A percentile compares a stretch with the other conserved stretches of the same genome.
Conservation (phyloP, 2,888 invertebrate genomes). For the Osedax frankpressi region DNA sequence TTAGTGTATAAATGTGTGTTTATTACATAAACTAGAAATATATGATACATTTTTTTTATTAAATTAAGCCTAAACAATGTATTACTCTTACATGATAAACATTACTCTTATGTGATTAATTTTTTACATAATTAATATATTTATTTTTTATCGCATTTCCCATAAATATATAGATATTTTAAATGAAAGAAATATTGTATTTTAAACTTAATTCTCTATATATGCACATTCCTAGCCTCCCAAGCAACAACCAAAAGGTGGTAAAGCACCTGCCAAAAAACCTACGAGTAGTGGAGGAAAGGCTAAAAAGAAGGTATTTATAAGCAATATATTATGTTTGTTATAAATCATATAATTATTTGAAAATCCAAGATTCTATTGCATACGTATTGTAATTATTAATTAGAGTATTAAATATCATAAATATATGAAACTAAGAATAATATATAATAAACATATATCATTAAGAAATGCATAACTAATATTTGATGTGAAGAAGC, state of each 20-base stretch:
- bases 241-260: background rate
- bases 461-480: too few relatives aligned
- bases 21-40: background rate
- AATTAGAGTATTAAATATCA: too few relatives aligned
- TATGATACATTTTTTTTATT: too few relatives aligned
- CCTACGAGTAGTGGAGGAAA: background rate
- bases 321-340: background rate
- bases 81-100: background rate
- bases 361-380: background rate
- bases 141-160: background rate
- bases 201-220: background rate
- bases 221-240: background rate
- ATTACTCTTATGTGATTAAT: background rate
- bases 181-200: background rate
- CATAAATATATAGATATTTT: background rate
- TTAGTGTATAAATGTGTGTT: background rate
- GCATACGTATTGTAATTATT: too few relatives aligned
- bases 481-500: too few relatives aligned
- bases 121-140: background rate
- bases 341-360: background rate
- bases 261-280: background rate
- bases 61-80: background rate
- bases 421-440: too few relatives aligned
- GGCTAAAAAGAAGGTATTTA: background rate
- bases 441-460: too few relatives aligned